phyloP scores from a whole-genome alignment of 2,797 vertebrate species.

The Enoplosus armatus region DNA sequence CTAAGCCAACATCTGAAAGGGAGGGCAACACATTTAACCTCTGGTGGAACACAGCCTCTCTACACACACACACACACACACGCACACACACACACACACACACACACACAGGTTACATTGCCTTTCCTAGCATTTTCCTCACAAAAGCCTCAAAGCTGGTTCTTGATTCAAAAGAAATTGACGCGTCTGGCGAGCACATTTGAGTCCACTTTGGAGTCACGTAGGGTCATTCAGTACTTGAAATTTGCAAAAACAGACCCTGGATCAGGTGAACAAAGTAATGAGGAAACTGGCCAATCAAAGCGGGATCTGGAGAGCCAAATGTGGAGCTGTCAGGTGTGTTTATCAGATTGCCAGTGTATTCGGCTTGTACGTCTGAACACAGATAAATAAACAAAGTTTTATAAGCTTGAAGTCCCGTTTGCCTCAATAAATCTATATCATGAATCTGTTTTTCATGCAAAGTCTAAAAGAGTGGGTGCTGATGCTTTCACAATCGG shows the following conservation, averaged over 20 bases:
- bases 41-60: neutral
- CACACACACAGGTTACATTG: slow-evolving; percentile 9
- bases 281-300: neutral
- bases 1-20: slow-evolving; percentile 50
- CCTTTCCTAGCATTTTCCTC: slow-evolving; percentile 6
- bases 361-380: neutral
- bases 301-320: neutral
- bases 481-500: slow-evolving; percentile 22
- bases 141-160: slow-evolving; percentile 13
- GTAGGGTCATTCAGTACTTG: neutral
- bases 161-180: slow-evolving; percentile 12
- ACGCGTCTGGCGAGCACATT: neutral
- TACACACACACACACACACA: slow-evolving; percentile 24
- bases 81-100: slow-evolving; percentile 15
- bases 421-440: slow-evolving; percentile 1
- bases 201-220: neutral
- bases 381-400: neutral
- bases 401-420: neutral
- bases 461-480: slow-evolving; percentile 24
- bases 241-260: neutral
- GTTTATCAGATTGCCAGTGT: neutral
- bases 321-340: neutral
- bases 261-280: neutral
- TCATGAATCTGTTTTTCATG: slow-evolving; percentile 11
- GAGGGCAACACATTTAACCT: slow-evolving; percentile 64